Percentiles rank a stretch among this genome's conserved stretches.
These are phyloP conservation scores for Chaetogeoica ovagalla DNA, from an alignment of 2,888 invertebrate genomes.

Conservation along the genomic window DNA sequence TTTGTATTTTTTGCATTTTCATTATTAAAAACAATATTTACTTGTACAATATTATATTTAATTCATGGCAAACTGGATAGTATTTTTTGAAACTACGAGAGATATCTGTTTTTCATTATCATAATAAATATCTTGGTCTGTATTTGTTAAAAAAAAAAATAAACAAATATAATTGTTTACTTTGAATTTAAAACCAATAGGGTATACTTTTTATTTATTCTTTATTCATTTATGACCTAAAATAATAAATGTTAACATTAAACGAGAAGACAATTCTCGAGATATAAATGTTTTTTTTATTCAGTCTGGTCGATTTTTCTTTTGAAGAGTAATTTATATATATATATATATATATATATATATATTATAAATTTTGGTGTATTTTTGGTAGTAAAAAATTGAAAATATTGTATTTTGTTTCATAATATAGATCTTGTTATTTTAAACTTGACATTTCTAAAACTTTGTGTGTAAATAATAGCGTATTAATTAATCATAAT, in stretches of 20 bases:
- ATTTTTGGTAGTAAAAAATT: too few relatives aligned
- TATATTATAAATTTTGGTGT: too few relatives aligned
- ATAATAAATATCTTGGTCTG: neutral
- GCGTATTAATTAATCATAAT: too few relatives aligned
- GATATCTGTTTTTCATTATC: neutral
- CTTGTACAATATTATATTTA: neutral
- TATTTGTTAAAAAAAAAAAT: neutral
- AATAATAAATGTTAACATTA: neutral
- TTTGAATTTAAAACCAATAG: neutral
- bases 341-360: too few relatives aligned
- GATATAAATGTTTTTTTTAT: neutral
- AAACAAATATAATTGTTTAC: conserved; percentile 1
- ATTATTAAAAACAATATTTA: conserved; percentile 13
- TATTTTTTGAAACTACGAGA: conserved; percentile 14
- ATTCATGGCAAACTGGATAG: neutral
- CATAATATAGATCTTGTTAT: too few relatives aligned
- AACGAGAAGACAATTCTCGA: neutral
- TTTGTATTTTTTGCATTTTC: neutral
- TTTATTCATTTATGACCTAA: neutral
- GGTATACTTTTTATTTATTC: neutral
- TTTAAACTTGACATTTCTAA: too few relatives aligned
- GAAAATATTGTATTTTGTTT: too few relatives aligned
- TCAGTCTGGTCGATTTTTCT: too few relatives aligned
- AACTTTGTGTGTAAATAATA: too few relatives aligned
- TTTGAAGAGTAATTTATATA: too few relatives aligned